A percentile compares a stretch with the other conserved stretches of the same genome.
These are phyloP conservation scores for Calephelis nemesis DNA, from an alignment of 1,140 invertebrate genomes.

Conservation along the genomic window DNA sequence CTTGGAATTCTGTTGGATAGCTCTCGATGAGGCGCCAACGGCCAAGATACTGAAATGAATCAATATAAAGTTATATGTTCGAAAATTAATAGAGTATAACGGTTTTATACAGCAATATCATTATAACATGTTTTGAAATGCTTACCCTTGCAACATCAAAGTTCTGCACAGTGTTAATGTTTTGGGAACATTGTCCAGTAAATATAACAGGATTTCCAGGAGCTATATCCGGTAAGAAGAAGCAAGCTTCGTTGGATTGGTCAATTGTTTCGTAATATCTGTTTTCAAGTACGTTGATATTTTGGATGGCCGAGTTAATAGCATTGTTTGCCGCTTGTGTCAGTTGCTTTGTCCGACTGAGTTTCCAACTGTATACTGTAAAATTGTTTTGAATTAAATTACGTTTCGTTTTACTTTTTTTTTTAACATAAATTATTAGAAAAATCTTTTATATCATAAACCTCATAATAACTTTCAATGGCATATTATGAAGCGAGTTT, in stretches of 20 bases:
- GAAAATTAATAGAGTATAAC: too few relatives aligned
- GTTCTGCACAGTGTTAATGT: slow-evolving; percentile 39
- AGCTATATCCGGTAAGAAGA: slow-evolving; percentile 42
- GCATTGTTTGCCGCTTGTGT: slow-evolving; percentile 25
- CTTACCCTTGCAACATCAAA: slow-evolving; percentile 45
- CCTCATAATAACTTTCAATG: too few relatives aligned
- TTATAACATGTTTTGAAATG: neutral
- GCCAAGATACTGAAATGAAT: slow-evolving; percentile 48
- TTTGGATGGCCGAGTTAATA: slow-evolving; percentile 39
- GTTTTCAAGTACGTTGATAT: slow-evolving; percentile 43
- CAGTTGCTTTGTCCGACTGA: slow-evolving; percentile 46
- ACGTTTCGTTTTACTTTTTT: slow-evolving; percentile 21
- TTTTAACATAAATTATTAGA: too few relatives aligned
- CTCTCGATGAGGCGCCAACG: slow-evolving; percentile 56
- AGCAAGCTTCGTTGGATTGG: slow-evolving; percentile 45
- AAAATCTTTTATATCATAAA: too few relatives aligned
- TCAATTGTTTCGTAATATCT: slow-evolving; percentile 44
- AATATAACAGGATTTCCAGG: slow-evolving; percentile 41
- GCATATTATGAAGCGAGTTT: too few relatives aligned
- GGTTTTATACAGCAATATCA: too few relatives aligned
- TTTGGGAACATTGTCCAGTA: slow-evolving; percentile 48
- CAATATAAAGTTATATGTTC: neutral
- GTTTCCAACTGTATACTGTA: slow-evolving; percentile 60
- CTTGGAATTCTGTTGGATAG: slow-evolving; percentile 48
- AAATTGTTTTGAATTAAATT: slow-evolving; percentile 2